Evolutionary conservation across 2,113 vertebrate genomes (phyloP).

Genomic region (Bungarus multicinctus): DNA sequence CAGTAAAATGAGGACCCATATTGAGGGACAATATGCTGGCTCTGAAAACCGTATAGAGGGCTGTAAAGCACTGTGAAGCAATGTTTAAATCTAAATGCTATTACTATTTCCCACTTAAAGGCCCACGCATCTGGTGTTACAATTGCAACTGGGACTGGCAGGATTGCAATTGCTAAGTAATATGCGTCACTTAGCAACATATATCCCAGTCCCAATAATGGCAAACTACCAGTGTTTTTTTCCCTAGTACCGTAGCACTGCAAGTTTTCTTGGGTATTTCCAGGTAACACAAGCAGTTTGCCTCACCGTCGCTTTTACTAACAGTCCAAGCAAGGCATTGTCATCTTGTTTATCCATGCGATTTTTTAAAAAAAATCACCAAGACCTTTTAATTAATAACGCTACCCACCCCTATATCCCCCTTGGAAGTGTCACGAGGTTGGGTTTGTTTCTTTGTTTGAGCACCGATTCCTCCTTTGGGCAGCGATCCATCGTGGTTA

Average conservation of each 20-base stretch:
- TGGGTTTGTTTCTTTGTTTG: not conserved
- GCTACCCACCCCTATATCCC: not conserved
- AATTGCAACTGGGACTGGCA: not conserved
- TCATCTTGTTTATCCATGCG: not conserved
- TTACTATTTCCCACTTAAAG: not conserved
- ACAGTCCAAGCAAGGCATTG: not conserved
- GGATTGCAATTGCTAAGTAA: not conserved
- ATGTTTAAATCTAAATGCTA: not conserved
- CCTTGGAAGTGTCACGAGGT: not conserved
- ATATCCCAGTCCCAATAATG: not conserved
- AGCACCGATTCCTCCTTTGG: not conserved
- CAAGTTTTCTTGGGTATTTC: not conserved
- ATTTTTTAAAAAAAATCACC: not conserved
- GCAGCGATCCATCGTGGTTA: not conserved
- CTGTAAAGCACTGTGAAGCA: too few species aligned
- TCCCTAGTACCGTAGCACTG: not conserved
- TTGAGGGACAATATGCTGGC: too few species aligned
- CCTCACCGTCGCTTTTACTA: not conserved
- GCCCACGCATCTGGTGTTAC: not conserved
- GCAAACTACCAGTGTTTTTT: not conserved
- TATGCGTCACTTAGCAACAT: not conserved
- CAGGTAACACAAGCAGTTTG: not conserved
- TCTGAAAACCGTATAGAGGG: too few species aligned
- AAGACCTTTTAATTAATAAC: not conserved
- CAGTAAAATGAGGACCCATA: too few species aligned